Evolutionary conservation across 2,888 invertebrate genomes (phyloP), one percentile per base, ranked within the genome.

Genomic region (Lepidocyrtoides sp.): DNA sequence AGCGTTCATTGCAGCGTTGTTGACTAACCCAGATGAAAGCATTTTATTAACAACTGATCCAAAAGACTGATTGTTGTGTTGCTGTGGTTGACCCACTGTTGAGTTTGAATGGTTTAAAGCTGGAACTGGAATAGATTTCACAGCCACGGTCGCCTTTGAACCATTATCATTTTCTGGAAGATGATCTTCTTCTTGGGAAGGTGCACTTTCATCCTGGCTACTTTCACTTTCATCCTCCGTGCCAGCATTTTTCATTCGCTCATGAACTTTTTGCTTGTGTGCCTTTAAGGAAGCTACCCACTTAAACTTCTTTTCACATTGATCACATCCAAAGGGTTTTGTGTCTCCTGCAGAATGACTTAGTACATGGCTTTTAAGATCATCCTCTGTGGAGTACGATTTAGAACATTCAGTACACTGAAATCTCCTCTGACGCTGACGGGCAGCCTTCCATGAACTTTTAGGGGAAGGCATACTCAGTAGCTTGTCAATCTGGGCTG

Each of bases 401-500:
- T 90, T 84, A 1, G 84, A 20, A 41, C 89, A 89, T 0, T 3
- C 14, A 41, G 20, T 10, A 51, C 89, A 89, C 57, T 90, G 84
- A 26, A 54, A 54, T 36, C 75, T 77, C 8, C 84, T 75, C 48
- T 84, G 81, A 20, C 81, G 63, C n/a, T n/a, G n/a, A 0, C 36
- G 17, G 1, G 83, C 23, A 2, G 63, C 36, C 23, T 79, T 90
- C 83, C 84, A 89, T 1, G 36, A 5, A 26, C 29, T 63, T 32
- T 17, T 29, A 17, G 84, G 63, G 0, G 85, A 57, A 8, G 84
- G 57, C 85, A 85, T 79, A 10, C 66, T 77, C 10, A 91, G 32
- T 60, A 91, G 48, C 36, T 86, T 91, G 41, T 91, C 91, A n/a
- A 91, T 91, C 86, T 91, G 66, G 57, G 91, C 91, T 91, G 14